Conservation (phyloP, 1,140 invertebrate genomes). For the Drosophila nasuta region DNA sequence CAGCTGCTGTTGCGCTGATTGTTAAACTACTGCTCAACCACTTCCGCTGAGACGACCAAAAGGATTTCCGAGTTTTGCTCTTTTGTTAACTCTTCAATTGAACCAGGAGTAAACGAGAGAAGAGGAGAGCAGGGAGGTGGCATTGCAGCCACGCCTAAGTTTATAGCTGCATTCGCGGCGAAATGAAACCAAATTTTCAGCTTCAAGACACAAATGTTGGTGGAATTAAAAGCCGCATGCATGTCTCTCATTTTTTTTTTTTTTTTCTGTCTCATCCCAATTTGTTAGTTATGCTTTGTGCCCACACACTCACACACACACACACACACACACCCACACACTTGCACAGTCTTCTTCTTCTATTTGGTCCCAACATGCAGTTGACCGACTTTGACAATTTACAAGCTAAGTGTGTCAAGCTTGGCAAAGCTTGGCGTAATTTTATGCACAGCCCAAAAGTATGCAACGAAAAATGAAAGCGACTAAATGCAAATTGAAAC, state of each 20-base stretch:
- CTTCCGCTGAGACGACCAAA: slow-evolving; percentile 30
- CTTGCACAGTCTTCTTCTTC: neutral
- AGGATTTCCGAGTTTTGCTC: slow-evolving; percentile 52
- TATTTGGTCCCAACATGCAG: neutral
- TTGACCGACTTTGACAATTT: slow-evolving; percentile 34
- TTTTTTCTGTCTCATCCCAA: slow-evolving; percentile 9
- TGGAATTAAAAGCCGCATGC: slow-evolving; percentile 19
- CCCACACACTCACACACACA: slow-evolving; percentile 28
- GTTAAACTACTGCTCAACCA: slow-evolving; percentile 29
- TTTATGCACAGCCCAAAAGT: slow-evolving; percentile 55
- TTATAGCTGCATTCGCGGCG: neutral
- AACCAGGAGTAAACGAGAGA: neutral
- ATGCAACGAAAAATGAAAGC: slow-evolving; percentile 36
- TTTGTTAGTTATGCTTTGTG: slow-evolving; percentile 52
- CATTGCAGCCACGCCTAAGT: slow-evolving; percentile 1
- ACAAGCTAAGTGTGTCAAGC: slow-evolving; percentile 36
- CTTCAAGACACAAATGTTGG: slow-evolving; percentile 52
- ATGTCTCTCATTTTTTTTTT: slow-evolving; percentile 14
- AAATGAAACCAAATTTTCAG: slow-evolving; percentile 63
- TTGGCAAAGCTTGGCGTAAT: slow-evolving; percentile 19
- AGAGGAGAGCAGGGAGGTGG: neutral
- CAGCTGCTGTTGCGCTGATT: slow-evolving; percentile 31
- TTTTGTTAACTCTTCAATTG: slow-evolving; percentile 24
- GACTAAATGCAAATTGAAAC: slow-evolving; percentile 85
- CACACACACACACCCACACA: neutral